A percentile compares a stretch with the other conserved stretches of the same genome.
These are phyloP conservation scores for Atlantisia rogersi DNA, from an alignment of 2,113 vertebrate species.

Conservation along the genomic window DNA sequence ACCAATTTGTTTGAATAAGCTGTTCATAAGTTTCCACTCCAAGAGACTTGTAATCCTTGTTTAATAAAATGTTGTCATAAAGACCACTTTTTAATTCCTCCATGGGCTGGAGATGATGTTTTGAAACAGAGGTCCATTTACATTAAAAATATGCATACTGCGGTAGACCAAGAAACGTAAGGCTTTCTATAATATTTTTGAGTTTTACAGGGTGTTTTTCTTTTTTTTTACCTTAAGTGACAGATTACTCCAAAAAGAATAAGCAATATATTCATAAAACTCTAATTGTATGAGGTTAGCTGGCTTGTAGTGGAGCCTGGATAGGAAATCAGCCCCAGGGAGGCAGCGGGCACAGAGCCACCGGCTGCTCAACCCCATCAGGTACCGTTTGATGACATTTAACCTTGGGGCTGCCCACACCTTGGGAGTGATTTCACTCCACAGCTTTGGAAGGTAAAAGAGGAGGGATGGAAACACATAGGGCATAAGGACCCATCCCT, in stretches of 20 bases:
- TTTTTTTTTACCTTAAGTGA: conserved; percentile 34
- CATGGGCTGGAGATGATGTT: conserved; percentile 16
- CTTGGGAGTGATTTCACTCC: neutral
- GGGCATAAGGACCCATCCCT: neutral
- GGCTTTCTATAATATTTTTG: conserved; percentile 12
- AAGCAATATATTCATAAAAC: neutral
- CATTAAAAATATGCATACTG: conserved; percentile 33
- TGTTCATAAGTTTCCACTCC: conserved; percentile 42
- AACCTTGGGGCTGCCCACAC: neutral
- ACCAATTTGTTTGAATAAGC: conserved; percentile 55
- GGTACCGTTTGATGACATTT: neutral
- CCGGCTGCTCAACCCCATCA: neutral
- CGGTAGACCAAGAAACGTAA: conserved; percentile 38
- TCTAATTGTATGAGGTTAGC: neutral
- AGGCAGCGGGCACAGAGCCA: neutral
- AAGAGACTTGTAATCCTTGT: conserved; percentile 36
- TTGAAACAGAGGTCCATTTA: conserved; percentile 55
- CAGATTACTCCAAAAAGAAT: neutral
- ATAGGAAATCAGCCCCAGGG: accelerated
- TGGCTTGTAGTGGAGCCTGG: neutral
- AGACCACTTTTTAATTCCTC: conserved; percentile 44
- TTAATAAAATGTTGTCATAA: conserved; percentile 56
- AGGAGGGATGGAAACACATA: neutral
- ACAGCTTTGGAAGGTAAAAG: neutral
- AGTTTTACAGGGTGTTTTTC: neutral